Conservation (phyloP, 2,113 vertebrate species). For the Chloebia gouldiae region DNA sequence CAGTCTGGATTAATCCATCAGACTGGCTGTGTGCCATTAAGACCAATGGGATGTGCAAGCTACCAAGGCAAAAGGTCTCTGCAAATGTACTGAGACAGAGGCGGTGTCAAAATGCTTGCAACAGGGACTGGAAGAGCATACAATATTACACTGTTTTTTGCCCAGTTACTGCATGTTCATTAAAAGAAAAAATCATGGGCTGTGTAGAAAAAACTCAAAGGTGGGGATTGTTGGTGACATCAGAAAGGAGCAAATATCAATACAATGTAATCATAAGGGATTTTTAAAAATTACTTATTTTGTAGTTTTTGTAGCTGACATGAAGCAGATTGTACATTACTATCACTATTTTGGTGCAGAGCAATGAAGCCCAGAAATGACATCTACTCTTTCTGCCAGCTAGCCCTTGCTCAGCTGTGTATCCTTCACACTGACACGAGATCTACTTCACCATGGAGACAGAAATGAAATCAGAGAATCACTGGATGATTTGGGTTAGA, state of each 20-base stretch:
- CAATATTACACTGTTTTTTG: background rate
- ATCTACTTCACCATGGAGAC: background rate
- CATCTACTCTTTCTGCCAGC: background rate
- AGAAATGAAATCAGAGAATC: background rate
- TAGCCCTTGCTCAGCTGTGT: background rate
- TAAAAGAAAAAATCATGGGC: background rate
- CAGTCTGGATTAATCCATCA: background rate
- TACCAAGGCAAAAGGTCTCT: background rate
- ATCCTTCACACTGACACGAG: background rate
- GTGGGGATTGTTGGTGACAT: background rate
- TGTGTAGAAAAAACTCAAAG: background rate
- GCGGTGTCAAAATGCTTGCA: rapidly evolving
- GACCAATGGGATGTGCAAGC: background rate
- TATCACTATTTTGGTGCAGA: background rate
- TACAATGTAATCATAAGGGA: background rate
- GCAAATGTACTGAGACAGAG: background rate
- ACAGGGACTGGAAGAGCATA: background rate
- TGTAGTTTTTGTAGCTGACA: background rate
- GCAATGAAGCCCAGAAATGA: background rate
- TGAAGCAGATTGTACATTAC: background rate
- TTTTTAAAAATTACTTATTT: background rate
- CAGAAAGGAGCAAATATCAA: background rate
- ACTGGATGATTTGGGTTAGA: background rate
- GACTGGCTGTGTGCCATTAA: background rate
- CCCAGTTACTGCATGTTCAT: background rate